phyloP scores from a whole-genome alignment of 2,797 vertebrate genomes.

The Cryptoprocta ferox region DNA sequence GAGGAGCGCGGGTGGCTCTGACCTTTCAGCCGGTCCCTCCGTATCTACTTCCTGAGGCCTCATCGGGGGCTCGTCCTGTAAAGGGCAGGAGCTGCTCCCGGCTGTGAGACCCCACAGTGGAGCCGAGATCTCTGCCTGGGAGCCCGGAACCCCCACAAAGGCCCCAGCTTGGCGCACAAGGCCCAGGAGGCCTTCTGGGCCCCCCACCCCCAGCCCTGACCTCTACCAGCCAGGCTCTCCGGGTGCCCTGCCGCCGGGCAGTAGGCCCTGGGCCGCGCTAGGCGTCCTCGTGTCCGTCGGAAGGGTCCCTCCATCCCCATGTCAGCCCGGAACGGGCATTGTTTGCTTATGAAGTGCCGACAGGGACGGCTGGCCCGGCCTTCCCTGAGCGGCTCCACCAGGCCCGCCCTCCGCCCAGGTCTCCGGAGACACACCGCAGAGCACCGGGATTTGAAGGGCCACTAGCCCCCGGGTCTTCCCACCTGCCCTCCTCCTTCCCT shows the following conservation, averaged over 20 bases:
- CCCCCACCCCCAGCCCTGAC: not conserved
- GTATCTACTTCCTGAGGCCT: not conserved
- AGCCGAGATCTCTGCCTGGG: not conserved
- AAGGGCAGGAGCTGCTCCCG: not conserved
- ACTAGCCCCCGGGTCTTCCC: not conserved
- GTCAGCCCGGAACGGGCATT: not conserved
- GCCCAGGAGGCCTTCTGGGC: not conserved
- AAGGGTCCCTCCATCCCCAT: not conserved
- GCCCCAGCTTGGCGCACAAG: not conserved
- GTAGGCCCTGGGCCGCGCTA: not conserved
- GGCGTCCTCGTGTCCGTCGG: accelerated
- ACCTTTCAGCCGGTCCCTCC: not conserved
- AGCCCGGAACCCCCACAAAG: not conserved
- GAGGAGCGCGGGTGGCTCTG: accelerated
- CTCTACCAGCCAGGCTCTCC: not conserved
- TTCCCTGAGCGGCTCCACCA: not conserved
- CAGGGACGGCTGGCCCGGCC: not conserved
- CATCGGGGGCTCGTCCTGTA: not conserved
- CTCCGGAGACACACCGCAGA: not conserved
- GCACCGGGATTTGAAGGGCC: not conserved
- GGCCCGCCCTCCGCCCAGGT: not conserved
- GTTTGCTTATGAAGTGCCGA: not conserved
- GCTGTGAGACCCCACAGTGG: not conserved
- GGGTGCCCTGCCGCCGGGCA: not conserved
- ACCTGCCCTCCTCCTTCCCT: not conserved